Base-by-base conservation (phyloP, 2,888 invertebrate genomes). In the Allolobophora icterica region DNA sequence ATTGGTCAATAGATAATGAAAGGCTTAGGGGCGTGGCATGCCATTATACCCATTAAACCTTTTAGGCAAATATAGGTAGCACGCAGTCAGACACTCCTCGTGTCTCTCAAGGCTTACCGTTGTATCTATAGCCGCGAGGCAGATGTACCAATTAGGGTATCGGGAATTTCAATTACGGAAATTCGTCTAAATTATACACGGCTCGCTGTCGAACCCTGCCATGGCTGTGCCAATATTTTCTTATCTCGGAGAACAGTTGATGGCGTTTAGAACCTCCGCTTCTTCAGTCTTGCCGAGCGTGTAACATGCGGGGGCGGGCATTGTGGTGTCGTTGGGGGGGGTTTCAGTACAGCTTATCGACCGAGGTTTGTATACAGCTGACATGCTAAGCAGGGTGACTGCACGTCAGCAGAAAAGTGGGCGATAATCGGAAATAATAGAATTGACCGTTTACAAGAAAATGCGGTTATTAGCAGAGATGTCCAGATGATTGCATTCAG, bases 61-160 rank as follows among this genome's bases (percentile, higher is more conserved):
- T 52, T 71, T n/a, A 71, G n/a, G n/a, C n/a, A 71, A 71, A 30
- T 71, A 71, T 71, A 71, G 71, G 71, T 71, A 6, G 24, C 52
- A 1, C 24, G 52, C 52, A 52, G 52, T 6, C 71, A 71, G 71
- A 71, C 30, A n/a, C 30, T 71, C 30, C n/a, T 11, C 71, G 11
- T 71, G 71, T n/a, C 11, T n/a, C 30, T 71, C n/a, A 71, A n/a
- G 71, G 71, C 71, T 71, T 71, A 8, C 30, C 71, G 71, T 42
- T 17, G 42, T 17, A 58, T n/a, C n/a, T 4, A 30, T 58, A 71
- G 71, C 71, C 71, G 71, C 71, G n/a, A n/a, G 71, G 71, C 71
- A 71, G n/a, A 71, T 71, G 30, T 71, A 71, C n/a, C 71, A 71
- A 71, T 71, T 71, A 71, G 87, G 38, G 87, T 87, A 87, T 87